Conservation (phyloP, 2,888 invertebrate species). For the Odontocerum albicorne region DNA sequence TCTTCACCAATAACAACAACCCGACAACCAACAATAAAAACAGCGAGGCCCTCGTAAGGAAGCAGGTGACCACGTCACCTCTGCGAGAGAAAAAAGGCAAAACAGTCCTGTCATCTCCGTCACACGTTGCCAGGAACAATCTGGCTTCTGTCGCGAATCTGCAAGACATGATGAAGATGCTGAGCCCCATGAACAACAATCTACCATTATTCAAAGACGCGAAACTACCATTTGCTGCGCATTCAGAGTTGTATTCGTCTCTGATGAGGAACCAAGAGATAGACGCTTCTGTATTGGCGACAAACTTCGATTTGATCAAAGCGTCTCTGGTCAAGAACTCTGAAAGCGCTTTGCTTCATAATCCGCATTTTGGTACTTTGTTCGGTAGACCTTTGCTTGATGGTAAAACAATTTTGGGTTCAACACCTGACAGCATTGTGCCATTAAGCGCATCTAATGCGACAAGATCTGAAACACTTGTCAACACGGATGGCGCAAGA, state of each 20-base stretch:
- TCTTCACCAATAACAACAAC: constrained; percentile 35
- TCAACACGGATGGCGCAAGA: too few relatives aligned
- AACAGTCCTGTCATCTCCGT: neutral
- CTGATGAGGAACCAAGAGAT: constrained; percentile 6
- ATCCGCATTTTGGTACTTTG: neutral
- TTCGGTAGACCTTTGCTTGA: neutral
- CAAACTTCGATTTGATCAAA: constrained; percentile 12
- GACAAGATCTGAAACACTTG: too few relatives aligned
- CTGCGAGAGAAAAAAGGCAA: neutral
- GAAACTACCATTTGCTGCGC: neutral
- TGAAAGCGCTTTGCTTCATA: neutral
- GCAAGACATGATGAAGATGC: constrained; percentile 9
- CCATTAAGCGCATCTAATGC: too few relatives aligned
- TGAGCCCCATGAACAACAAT: constrained; percentile 4
- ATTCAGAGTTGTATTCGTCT: constrained; percentile 7
- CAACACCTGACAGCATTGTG: too few relatives aligned
- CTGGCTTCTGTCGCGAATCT: constrained; percentile 4
- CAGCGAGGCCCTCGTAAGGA: constrained; percentile 36
- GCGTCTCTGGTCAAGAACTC: neutral
- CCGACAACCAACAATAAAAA: constrained; percentile 41
- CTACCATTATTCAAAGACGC: neutral
- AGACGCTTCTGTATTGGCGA: neutral
- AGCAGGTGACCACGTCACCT: neutral
- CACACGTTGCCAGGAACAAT: neutral
- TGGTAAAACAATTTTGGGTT: neutral